phyloP scores from a whole-genome alignment of 2,888 invertebrate species.

The Limnephilus rhombicus region DNA sequence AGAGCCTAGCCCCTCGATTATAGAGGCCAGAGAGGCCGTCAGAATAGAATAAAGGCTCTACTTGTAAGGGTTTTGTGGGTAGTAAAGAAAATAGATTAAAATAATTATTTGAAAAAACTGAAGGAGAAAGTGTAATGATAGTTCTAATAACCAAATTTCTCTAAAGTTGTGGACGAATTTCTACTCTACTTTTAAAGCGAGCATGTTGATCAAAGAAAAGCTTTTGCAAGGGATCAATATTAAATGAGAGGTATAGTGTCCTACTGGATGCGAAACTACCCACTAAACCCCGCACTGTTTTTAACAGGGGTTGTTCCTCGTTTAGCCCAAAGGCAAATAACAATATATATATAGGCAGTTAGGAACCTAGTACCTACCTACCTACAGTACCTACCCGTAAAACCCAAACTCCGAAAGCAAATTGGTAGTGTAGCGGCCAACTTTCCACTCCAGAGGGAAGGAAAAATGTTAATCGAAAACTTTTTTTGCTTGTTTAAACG shows the following conservation, averaged over 20 bases:
- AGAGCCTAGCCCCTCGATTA: too few species aligned
- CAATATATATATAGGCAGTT: not conserved
- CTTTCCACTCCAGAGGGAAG: not conserved
- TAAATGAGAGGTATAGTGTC: constrained; percentile 16
- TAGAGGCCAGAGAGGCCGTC: too few species aligned
- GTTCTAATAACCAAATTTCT: not conserved
- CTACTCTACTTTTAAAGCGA: not conserved
- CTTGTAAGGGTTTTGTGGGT: too few species aligned
- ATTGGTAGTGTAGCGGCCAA: not conserved
- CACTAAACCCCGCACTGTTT: constrained; percentile 14
- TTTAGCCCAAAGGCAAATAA: constrained; percentile 18
- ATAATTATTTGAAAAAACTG: too few species aligned
- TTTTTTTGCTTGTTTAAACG: not conserved
- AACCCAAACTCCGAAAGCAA: not conserved
- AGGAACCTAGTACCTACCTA: not conserved
- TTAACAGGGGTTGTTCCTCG: not conserved
- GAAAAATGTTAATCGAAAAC: constrained; percentile 1
- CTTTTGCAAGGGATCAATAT: constrained; percentile 29
- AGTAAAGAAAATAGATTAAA: too few species aligned
- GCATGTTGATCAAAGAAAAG: constrained; percentile 30
- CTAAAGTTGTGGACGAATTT: not conserved
- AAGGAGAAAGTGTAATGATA: not conserved
- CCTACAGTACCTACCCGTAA: not conserved
- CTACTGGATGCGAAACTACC: not conserved
- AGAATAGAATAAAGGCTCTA: too few species aligned